These are phyloP conservation scores for Ornithorhynchus anatinus DNA, from an alignment of 2,113 vertebrate species.

Conservation along the genomic window DNA sequence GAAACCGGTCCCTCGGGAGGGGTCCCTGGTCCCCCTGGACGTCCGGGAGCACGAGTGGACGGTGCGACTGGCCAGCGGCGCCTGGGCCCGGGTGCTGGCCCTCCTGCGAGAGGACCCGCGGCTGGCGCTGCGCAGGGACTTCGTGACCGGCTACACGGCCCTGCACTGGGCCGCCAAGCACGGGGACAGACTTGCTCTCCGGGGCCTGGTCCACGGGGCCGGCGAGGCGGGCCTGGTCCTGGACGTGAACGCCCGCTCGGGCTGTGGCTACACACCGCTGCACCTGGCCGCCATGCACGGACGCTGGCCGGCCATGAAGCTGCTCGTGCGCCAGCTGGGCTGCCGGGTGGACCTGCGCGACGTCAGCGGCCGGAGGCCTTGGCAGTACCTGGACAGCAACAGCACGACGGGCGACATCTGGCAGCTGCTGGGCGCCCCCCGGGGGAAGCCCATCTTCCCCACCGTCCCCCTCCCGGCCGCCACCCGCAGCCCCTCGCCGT, in stretches of 20 bases:
- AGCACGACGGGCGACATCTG: slow-evolving; percentile 74
- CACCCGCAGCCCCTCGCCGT: slow-evolving; percentile 20
- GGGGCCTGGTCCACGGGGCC: slow-evolving; percentile 78
- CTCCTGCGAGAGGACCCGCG: slow-evolving; percentile 83
- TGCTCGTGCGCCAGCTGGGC: slow-evolving; percentile 84
- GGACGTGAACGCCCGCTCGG: slow-evolving; percentile 76
- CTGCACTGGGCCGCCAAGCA: slow-evolving; percentile 97
- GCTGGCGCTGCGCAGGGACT: slow-evolving; percentile 83
- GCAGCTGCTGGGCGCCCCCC: slow-evolving; percentile 82
- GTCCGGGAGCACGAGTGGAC: slow-evolving; percentile 86
- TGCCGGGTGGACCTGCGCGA: slow-evolving; percentile 82
- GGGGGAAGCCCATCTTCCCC: slow-evolving; percentile 69
- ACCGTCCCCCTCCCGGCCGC: slow-evolving; percentile 44
- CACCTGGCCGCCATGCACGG: slow-evolving; percentile 91
- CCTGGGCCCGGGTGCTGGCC: slow-evolving; percentile 78
- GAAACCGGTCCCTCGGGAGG: neutral
- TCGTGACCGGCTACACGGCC: slow-evolving; percentile 89
- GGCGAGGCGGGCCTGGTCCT: slow-evolving; percentile 70
- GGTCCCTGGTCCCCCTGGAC: slow-evolving; percentile 78
- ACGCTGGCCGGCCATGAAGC: slow-evolving; percentile 78
- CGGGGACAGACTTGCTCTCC: slow-evolving; percentile 80
- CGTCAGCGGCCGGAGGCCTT: slow-evolving; percentile 82
- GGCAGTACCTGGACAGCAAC: slow-evolving; percentile 82
- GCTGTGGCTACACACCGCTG: slow-evolving; percentile 87
- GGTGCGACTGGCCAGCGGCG: slow-evolving; percentile 79